Evolutionary conservation across 30 jellyfish, hydroid and myxozoan species (phyloP), one percentile per base, ranked within the genome.

Genomic region (Clytia hemisphaerica): DNA sequence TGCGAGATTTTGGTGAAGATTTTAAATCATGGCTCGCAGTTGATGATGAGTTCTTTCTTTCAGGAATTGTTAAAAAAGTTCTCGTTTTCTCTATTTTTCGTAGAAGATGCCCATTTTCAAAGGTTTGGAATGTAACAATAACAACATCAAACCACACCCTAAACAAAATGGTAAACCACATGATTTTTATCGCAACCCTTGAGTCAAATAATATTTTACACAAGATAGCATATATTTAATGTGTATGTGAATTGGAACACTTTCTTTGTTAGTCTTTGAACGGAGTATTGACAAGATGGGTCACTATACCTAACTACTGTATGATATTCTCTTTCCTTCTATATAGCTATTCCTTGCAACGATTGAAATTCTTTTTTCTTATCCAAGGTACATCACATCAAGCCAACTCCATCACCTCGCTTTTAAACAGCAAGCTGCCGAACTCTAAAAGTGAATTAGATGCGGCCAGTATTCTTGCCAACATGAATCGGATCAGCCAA

Each of bases 401-500:
- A 57, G 70, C 76, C 4, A 37, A 65, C 59, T 65, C 78, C 6
- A 48, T 65, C 38, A 45, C 18, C 33, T 65, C 78, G 12, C 38
- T 65, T 7, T 19, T 65, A 5, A 60, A 28, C 47, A 27, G 53
- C 18, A 38, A 62, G 65, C 71, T 62, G 14, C 76, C 76, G 26
- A 67, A 65, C 38, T 40, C 71, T 9, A 65, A 65, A 44, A 65
- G 64, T 14, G 78, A 65, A 26, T 37, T 65, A 35, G 78, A 61
- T 1, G 78, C 78, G 4, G 78, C 78, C 15, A 65, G 78, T 65
- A 65, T 65, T 37, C 61, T 65, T 24, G 78, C 78, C 61, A 65
- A 65, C 70, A 65, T 65, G 78, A 65, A 40, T 30, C 78, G 24
- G 21, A 65, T 45, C n/a, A 65, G 36, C 27, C 76, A 37, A 45